Base-by-base conservation (phyloP, 2,113 vertebrate species). In the Hyperoodon ampullatus region DNA sequence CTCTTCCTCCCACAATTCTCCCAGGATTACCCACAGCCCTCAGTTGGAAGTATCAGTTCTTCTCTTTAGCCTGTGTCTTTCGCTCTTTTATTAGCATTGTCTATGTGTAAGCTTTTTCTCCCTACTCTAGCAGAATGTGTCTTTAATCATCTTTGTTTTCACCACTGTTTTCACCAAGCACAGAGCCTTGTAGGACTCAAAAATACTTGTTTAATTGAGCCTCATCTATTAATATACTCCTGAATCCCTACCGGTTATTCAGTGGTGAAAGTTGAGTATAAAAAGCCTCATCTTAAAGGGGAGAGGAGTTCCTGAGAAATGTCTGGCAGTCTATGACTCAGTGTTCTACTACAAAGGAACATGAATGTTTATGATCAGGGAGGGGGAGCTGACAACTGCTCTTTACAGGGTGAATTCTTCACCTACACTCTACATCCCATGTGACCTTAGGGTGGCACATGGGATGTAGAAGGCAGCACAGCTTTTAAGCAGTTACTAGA, bases 401-500 rank as follows among this genome's bases (percentile, higher is more conserved):
- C 50, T 93, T 95, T 91, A 91, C 78, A 95, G 68, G 85, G 84
- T 85, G 35, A 55, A 50, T 87, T 82, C 63, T 55, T 96, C n/a
- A 58, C 81, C 93, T 83, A 35, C 65, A 72, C 70, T 96, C 93
- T 83, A 53, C 50, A 53, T 16, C 14, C 92, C 50, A 85, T 5
- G n/a, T 90, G 96, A 92, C 77, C n/a, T 47, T 30, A 71, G 55
- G 66, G 28, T 60, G 61, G 44, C 39, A 44, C 16, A 61, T 4
- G 24, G 53, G 66, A 94, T 96, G 97, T 18, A 30, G 7, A 74
- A 68, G 39, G 21, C 80, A 92, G 35, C 23, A 83, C 63, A 71
- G 72, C 58, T 92, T 86, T 71, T 55, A 87, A 98, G 96, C 65
- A n/a, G 85, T 93, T 96, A 93, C 90, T 86, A 42, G 75, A 95